phyloP scores from a whole-genome alignment of 1,140 invertebrate genomes.

The Hetaerina americana region DNA sequence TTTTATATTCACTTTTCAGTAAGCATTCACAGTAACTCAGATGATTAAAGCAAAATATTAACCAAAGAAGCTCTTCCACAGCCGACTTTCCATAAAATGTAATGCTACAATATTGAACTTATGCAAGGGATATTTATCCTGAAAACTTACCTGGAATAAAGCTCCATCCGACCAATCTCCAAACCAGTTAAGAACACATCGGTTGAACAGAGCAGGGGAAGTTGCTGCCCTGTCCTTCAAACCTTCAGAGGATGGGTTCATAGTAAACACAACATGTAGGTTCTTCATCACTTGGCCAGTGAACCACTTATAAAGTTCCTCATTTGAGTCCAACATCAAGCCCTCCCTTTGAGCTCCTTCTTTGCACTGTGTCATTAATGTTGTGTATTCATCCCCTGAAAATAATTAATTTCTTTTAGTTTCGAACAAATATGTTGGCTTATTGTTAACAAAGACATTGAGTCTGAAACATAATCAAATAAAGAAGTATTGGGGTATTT shows the following conservation, averaged over 20 bases:
- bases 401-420: not conserved
- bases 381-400: constrained; percentile 87
- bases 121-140: not conserved
- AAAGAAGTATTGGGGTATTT: too few relatives aligned
- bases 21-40: too few relatives aligned
- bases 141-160: constrained; percentile 67
- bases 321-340: constrained; percentile 94
- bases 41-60: too few relatives aligned
- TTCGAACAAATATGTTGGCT: not conserved
- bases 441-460: too few relatives aligned
- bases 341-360: constrained; percentile 97
- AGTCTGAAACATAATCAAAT: too few relatives aligned
- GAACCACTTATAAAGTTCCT: constrained; percentile 98
- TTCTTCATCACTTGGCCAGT: constrained; percentile 98
- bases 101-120: too few relatives aligned
- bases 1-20: too few relatives aligned
- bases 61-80: too few relatives aligned
- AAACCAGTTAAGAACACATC: constrained; percentile 99
- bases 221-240: constrained; percentile 96
- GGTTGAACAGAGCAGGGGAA: constrained; percentile 96
- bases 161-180: constrained; percentile 99
- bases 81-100: too few relatives aligned
- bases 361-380: constrained; percentile 98
- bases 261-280: constrained; percentile 98
- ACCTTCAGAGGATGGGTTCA: constrained; percentile 98